Base-by-base conservation (phyloP, 2,888 invertebrate species). In the Leistus spinibarbis region DNA sequence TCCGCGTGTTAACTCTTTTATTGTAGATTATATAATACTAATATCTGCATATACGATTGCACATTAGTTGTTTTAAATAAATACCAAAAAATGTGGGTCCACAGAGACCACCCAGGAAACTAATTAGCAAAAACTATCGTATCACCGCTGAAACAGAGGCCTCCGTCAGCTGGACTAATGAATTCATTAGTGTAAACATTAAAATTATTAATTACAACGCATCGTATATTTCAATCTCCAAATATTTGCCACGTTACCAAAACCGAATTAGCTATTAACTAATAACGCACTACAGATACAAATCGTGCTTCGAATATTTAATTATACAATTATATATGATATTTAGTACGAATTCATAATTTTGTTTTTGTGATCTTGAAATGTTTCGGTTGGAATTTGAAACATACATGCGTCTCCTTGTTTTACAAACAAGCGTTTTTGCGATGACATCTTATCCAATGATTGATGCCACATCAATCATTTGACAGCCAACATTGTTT, bases 71-170 rank as follows among this genome's bases (percentile, higher is more conserved):
- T 54, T 54, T 54, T 54, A 16, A 13, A 13, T 9, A 53, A 53
- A 13, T 53, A 9, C n/a, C 20, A 71, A 54, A 71, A 53, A 63
- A 40, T 72, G 65, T 65, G 72, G 66, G 65, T 66, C 63, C 66
- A 57, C 27, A 60, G 73, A 57, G 73, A 73, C 73, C 73, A 73
- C 73, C 73, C 73, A 64, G 67, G 73, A n/a, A 65, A 64, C 64
- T 73, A 73, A 73, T 73, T 73, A 73, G 73, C 73, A 73, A 73
- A 73, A 73, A 73, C 73, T 73, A 73, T 66, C 67, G 22, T 40
- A 73, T 73, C 66, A 67, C 40, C 67, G 54, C 40, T 40, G 40
- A 5, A 40, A 60, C 54, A 16, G 27, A 63, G 63, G 40, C 19
- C 57, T 56, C 62, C 60, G 19, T 57, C 40, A 69, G 40, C 65